These are phyloP conservation scores for Watsonalla cultraria DNA, from an alignment of 2,888 invertebrate genomes.

Conservation along the genomic window DNA sequence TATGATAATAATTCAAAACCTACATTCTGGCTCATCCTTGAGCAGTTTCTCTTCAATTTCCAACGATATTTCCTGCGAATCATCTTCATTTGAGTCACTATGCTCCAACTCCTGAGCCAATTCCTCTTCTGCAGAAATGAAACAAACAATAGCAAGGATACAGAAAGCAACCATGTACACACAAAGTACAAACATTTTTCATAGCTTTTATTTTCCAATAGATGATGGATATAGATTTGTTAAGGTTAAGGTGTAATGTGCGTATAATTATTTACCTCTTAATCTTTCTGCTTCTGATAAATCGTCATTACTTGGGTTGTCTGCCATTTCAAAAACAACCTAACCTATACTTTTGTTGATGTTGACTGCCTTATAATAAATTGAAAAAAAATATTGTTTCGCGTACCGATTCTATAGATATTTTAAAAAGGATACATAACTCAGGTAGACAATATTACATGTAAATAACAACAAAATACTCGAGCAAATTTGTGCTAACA, in stretches of 20 bases:
- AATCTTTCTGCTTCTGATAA: slow-evolving; percentile 61
- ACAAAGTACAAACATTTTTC: too few species aligned
- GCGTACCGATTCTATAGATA: too few species aligned
- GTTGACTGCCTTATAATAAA: background rate
- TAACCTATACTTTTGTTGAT: background rate
- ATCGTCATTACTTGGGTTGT: slow-evolving; percentile 51
- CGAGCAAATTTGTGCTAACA: too few species aligned
- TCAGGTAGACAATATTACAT: too few species aligned
- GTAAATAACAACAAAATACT: too few species aligned
- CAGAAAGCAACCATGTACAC: too few species aligned
- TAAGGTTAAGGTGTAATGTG: too few species aligned
- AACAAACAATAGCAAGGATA: background rate
- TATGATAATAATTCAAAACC: slow-evolving; percentile 9
- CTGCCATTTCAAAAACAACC: slow-evolving; percentile 41
- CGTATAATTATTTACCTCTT: slow-evolving; percentile 40
- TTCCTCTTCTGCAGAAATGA: slow-evolving; percentile 55
- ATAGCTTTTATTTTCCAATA: too few species aligned
- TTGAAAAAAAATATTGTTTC: too few species aligned
- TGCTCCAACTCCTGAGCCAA: slow-evolving; percentile 68
- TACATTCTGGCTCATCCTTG: slow-evolving; percentile 74
- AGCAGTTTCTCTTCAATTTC: slow-evolving; percentile 71
- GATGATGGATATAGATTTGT: too few species aligned
- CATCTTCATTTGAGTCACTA: slow-evolving; percentile 72
- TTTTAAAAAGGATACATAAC: too few species aligned
- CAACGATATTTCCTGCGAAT: slow-evolving; percentile 67